These are phyloP conservation scores for Pteromalus puparum DNA, from an alignment of 1,140 invertebrate genomes.

Conservation along the genomic window DNA sequence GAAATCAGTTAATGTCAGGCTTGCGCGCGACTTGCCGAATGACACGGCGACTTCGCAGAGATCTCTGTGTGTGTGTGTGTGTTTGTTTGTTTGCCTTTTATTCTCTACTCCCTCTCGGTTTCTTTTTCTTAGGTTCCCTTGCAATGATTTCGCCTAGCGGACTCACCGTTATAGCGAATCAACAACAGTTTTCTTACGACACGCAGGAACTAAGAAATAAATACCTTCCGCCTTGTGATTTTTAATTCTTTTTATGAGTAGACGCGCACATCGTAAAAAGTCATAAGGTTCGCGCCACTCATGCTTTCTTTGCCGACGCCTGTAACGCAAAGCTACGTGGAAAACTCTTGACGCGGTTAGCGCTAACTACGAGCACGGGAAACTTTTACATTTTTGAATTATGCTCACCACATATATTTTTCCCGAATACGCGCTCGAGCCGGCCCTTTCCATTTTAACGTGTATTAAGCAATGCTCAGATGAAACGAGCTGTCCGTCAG, in stretches of 20 bases:
- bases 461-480: background rate
- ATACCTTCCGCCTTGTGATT: background rate
- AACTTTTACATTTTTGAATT: background rate
- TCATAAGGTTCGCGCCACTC: background rate
- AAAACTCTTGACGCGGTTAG: too few relatives aligned
- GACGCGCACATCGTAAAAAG: background rate
- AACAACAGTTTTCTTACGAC: background rate
- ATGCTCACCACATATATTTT: background rate
- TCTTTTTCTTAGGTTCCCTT: background rate
- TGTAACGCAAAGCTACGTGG: too few relatives aligned
- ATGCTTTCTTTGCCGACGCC: background rate
- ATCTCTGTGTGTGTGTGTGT: background rate
- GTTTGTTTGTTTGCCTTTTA: too few relatives aligned
- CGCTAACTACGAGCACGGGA: background rate
- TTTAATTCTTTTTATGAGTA: background rate
- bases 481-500: background rate
- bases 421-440: background rate
- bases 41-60: background rate
- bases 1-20: conserved; percentile 67
- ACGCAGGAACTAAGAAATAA: background rate
- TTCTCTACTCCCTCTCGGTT: background rate
- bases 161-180: conserved; percentile 10
- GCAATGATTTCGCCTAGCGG: background rate
- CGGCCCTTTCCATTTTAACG: too few relatives aligned
- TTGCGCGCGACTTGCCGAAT: conserved; percentile 16